Evolutionary conservation across 2,113 vertebrate species (phyloP).

Genomic region (Gallinago undulata): DNA sequence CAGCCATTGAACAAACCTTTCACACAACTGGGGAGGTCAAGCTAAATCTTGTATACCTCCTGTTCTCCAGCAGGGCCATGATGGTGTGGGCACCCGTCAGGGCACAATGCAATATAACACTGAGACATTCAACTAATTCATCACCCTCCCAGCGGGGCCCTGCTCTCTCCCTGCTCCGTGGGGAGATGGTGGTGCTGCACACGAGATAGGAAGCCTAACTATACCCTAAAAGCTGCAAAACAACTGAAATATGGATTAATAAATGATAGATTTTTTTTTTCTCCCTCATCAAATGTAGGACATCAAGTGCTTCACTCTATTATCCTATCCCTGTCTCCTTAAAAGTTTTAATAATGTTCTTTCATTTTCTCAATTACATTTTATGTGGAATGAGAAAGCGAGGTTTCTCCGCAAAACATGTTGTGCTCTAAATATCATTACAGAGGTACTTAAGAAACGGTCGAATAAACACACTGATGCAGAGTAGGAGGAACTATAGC

Average conservation of each 20-base stretch:
- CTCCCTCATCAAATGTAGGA: not conserved
- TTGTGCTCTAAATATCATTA: not conserved
- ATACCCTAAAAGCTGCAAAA: not conserved
- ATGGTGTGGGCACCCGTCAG: not conserved
- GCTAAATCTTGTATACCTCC: not conserved
- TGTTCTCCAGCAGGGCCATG: not conserved
- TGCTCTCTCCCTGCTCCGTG: not conserved
- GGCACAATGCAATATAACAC: not conserved
- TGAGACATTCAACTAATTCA: not conserved
- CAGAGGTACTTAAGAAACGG: not conserved
- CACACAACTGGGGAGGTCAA: not conserved
- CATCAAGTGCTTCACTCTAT: not conserved
- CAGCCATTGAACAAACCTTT: not conserved
- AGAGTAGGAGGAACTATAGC: not conserved
- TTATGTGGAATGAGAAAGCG: not conserved
- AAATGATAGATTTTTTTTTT: not conserved
- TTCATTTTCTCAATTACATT: not conserved
- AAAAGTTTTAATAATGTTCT: not conserved
- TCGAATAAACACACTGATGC: not conserved
- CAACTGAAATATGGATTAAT: not conserved
- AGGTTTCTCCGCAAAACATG: not conserved
- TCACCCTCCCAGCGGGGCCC: not conserved
- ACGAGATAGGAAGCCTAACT: fast-evolving
- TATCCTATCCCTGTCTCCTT: not conserved
- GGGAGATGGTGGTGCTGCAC: not conserved